A percentile compares a stretch with the other conserved stretches of the same genome.
phyloP scores from a whole-genome alignment of 1,140 invertebrate species.

The Hestina assimilis region DNA sequence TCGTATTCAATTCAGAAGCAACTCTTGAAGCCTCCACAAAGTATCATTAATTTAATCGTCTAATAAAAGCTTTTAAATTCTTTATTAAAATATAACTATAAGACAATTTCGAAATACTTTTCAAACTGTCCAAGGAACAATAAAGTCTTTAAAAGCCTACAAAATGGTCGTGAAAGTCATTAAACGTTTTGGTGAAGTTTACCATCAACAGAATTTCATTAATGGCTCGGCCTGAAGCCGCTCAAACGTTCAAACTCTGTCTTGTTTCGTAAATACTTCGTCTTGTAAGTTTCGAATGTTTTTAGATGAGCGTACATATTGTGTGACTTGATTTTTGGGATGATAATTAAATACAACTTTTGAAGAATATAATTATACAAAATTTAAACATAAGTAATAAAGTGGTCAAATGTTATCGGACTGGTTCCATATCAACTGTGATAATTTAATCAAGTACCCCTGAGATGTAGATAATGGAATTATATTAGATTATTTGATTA shows the following conservation, averaged over 20 bases:
- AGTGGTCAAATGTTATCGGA: too few species aligned
- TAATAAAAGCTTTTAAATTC: too few species aligned
- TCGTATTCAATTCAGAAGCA: too few species aligned
- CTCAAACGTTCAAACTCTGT: constrained; percentile 24
- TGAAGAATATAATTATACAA: too few species aligned
- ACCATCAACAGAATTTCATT: constrained; percentile 21
- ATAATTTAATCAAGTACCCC: too few species aligned
- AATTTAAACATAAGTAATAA: too few species aligned
- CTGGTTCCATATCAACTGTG: too few species aligned
- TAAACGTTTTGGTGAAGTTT: constrained; percentile 13
- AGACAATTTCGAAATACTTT: neutral
- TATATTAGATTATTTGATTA: too few species aligned
- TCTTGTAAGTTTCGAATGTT: constrained; percentile 3
- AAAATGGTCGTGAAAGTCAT: constrained; percentile 21
- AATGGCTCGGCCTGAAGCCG: constrained; percentile 16
- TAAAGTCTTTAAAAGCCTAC: constrained; percentile 13
- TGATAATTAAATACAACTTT: neutral
- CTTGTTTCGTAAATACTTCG: constrained; percentile 21
- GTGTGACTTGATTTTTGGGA: neutral
- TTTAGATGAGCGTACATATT: neutral
- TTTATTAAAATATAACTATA: too few species aligned
- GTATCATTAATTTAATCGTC: too few species aligned
- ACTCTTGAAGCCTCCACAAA: too few species aligned
- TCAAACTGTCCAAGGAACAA: neutral
- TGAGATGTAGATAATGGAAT: too few species aligned